A percentile compares a stretch with the other conserved stretches of the same genome.
Conservation (phyloP, 2,888 invertebrate species). For the Tachina grossa region DNA sequence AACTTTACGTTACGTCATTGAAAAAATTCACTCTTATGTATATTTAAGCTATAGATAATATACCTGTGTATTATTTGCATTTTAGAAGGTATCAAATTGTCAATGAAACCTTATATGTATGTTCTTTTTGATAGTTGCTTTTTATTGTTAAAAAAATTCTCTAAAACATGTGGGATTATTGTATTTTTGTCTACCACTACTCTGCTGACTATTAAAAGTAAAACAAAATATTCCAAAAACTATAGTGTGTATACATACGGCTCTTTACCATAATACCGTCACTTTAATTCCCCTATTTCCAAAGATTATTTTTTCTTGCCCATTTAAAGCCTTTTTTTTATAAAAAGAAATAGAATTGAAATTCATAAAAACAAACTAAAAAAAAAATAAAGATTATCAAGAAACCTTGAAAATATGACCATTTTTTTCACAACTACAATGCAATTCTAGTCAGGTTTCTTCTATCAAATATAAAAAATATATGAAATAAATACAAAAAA, state of each 20-base stretch:
- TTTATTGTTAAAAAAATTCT: slow-evolving; percentile 45
- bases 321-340: slow-evolving; percentile 48
- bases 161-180: slow-evolving; percentile 63
- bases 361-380: slow-evolving; percentile 34
- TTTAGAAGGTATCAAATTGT: slow-evolving; percentile 66
- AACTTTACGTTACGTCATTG: slow-evolving; percentile 50
- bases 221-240: slow-evolving; percentile 34
- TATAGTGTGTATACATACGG: neutral
- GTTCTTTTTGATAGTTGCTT: slow-evolving; percentile 24
- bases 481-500: slow-evolving; percentile 36
- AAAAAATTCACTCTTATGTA: slow-evolving; percentile 27
- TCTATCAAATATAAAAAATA: slow-evolving; percentile 55
- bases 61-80: slow-evolving; percentile 15
- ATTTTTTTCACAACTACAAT: slow-evolving; percentile 52
- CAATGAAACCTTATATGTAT: slow-evolving; percentile 71
- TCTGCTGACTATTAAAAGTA: slow-evolving; percentile 43
- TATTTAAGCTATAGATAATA: neutral
- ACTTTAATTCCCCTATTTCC: slow-evolving; percentile 62
- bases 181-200: slow-evolving; percentile 47
- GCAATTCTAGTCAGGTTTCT: slow-evolving; percentile 71
- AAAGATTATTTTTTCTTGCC: slow-evolving; percentile 29
- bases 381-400: slow-evolving; percentile 61
- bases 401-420: slow-evolving; percentile 70
- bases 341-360: slow-evolving; percentile 42
- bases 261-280: slow-evolving; percentile 28